Conservation (phyloP, 2,113 vertebrate genomes). For the Campylomormyrus tamandua region DNA sequence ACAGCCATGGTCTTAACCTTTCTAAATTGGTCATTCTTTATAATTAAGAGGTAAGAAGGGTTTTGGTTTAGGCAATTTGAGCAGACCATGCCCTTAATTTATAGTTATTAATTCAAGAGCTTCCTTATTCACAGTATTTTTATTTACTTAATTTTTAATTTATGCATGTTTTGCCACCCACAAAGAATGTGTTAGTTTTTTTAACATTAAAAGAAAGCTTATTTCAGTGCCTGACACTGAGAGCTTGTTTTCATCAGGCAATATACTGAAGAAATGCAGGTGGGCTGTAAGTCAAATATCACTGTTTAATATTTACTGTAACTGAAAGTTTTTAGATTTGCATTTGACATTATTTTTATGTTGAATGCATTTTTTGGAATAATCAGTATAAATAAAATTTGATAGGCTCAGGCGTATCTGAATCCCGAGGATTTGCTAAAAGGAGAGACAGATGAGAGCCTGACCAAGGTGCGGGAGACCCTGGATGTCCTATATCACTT, state of each 20-base stretch:
- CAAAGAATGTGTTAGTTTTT: neutral
- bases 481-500: constrained; percentile 63
- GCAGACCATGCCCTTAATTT: constrained; percentile 2
- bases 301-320: neutral
- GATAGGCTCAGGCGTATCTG: constrained; percentile 68
- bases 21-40: constrained; percentile 4
- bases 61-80: neutral
- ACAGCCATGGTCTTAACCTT: constrained; percentile 10
- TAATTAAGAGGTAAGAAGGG: constrained; percentile 8
- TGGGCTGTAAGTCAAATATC: neutral
- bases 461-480: constrained; percentile 62
- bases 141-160: neutral
- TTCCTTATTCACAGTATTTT: constrained; percentile 7
- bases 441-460: constrained; percentile 72
- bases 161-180: neutral
- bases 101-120: constrained; percentile 16
- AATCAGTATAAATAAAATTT: neutral
- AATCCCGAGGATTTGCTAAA: constrained; percentile 77
- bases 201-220: neutral
- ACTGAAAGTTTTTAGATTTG: neutral
- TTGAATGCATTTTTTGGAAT: neutral
- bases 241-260: neutral
- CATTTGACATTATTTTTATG: neutral
- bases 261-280: too few relatives aligned
- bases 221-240: neutral